A percentile compares a stretch with the other conserved stretches of the same genome.
Evolutionary conservation across 2,797 vertebrate species (phyloP).

Genomic region (Gallinago nigripennis): DNA sequence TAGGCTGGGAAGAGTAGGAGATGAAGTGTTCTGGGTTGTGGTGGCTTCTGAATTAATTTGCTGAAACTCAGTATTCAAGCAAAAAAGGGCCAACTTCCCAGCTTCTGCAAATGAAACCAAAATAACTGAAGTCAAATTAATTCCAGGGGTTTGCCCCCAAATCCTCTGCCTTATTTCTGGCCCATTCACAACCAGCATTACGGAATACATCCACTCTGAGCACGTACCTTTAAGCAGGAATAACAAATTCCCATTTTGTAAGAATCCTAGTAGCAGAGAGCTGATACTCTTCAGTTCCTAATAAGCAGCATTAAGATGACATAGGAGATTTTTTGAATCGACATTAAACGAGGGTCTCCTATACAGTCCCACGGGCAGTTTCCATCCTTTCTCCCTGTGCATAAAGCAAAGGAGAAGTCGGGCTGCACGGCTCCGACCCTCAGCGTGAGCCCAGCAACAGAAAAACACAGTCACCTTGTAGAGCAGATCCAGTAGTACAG

Average conservation of each 20-base stretch:
- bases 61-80: not conserved
- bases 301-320: not conserved
- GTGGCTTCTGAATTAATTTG: not conserved
- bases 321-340: not conserved
- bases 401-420: not conserved
- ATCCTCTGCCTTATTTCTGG: not conserved
- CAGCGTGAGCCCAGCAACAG: not conserved
- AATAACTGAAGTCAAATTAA: slow-evolving; percentile 13
- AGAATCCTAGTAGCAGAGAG: not conserved
- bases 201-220: not conserved
- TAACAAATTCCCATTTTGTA: not conserved
- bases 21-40: not conserved
- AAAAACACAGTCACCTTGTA: not conserved
- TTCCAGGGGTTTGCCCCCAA: not conserved
- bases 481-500: not conserved
- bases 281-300: not conserved
- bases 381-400: not conserved
- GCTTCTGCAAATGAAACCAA: not conserved
- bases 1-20: not conserved
- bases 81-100: not conserved
- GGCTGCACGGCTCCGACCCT: not conserved
- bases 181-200: not conserved
- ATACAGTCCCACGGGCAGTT: not conserved
- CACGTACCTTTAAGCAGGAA: not conserved
- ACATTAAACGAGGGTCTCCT: not conserved